These are phyloP conservation scores for Decapterus maruadsi DNA, from an alignment of 2,797 vertebrate species.

Conservation along the genomic window DNA sequence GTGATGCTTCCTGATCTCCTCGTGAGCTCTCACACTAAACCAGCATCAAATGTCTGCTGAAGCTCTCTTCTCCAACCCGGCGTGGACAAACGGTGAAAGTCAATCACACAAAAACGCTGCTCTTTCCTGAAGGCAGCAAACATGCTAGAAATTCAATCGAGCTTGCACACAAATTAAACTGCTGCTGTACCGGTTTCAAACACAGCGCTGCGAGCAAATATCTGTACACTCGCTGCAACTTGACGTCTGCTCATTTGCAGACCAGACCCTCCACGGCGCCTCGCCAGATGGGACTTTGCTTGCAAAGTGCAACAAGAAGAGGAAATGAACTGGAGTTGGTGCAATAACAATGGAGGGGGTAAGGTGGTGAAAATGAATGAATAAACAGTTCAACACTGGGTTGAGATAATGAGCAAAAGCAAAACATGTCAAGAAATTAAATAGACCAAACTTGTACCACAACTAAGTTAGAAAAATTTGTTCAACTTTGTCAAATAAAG, in stretches of 20 bases:
- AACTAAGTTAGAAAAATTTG: background rate
- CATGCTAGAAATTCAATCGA: constrained; percentile 48
- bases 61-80: background rate
- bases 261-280: constrained; percentile 24
- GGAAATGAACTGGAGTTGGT: background rate
- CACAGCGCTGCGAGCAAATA: constrained; percentile 53
- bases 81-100: constrained; percentile 14
- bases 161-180: constrained; percentile 52
- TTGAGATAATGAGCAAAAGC: background rate
- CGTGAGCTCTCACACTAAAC: background rate
- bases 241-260: constrained; percentile 50
- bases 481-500: too few relatives aligned
- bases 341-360: background rate
- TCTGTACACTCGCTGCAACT: constrained; percentile 45
- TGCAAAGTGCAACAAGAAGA: constrained; percentile 20
- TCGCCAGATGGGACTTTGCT: constrained; percentile 44
- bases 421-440: background rate
- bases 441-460: background rate
- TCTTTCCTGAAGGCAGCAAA: constrained; percentile 37
- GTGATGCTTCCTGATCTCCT: background rate
- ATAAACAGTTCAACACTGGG: background rate
- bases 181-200: constrained; percentile 51
- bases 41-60: constrained; percentile 4
- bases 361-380: background rate
- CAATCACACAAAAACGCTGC: constrained; percentile 11